Conservation (phyloP, 2,888 invertebrate genomes). For the Drosophila fungiperda region DNA sequence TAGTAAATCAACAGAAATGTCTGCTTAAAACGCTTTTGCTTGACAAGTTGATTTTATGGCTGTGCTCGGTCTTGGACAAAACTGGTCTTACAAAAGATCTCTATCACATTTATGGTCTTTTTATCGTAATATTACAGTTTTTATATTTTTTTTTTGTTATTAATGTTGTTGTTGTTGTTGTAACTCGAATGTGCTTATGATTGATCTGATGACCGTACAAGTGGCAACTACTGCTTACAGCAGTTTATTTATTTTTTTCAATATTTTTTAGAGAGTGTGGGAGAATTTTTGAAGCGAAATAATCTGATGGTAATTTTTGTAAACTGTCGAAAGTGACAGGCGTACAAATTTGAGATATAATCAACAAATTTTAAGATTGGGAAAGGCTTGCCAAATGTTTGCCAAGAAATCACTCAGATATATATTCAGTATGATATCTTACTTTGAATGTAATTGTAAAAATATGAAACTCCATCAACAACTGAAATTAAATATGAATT, state of each 20-base stretch:
- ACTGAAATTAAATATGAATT: neutral
- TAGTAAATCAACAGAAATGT: constrained; percentile 76
- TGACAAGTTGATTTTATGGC: constrained; percentile 68
- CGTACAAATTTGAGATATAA: constrained; percentile 54
- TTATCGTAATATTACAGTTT: constrained; percentile 66
- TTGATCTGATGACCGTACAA: constrained; percentile 72
- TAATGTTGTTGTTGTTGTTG: constrained; percentile 15
- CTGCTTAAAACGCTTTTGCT: constrained; percentile 62
- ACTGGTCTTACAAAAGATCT: constrained; percentile 77
- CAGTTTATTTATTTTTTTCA: constrained; percentile 13
- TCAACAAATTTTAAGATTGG: constrained; percentile 22
- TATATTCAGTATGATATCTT: neutral
- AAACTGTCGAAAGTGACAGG: constrained; percentile 72
- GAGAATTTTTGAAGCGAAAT: constrained; percentile 64
- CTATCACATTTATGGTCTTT: constrained; percentile 72
- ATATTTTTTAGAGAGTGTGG: constrained; percentile 68
- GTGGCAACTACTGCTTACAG: constrained; percentile 64
- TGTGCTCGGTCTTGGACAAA: constrained; percentile 52
- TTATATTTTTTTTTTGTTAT: constrained; percentile 7
- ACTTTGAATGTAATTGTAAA: too few relatives aligned
- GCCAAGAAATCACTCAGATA: neutral
- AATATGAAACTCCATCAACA: neutral
- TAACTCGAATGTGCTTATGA: constrained; percentile 59
- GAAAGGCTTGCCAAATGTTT: constrained; percentile 16
- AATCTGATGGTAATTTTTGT: constrained; percentile 73